A percentile compares a stretch with the other conserved stretches of the same genome.
phyloP scores from a whole-genome alignment of 2,888 invertebrate genomes.

The Toxonevra muliebris region DNA sequence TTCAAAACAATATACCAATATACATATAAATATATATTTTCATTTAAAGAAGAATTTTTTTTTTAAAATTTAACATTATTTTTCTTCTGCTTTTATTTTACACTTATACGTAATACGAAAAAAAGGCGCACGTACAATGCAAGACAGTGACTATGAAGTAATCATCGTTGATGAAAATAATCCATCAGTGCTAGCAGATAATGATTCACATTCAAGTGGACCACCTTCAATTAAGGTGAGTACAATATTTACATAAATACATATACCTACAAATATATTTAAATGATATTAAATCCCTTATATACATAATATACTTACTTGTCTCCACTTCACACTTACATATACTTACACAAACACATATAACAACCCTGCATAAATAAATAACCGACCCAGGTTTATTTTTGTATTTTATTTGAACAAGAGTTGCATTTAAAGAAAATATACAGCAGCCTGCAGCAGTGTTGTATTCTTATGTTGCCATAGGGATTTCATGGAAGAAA shows the following conservation, averaged over 20 bases:
- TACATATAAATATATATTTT: not conserved
- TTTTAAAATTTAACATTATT: not conserved
- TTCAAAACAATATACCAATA: not conserved
- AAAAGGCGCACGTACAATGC: conserved; percentile 66
- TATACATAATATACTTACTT: not conserved
- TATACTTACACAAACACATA: not conserved
- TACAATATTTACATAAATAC: conserved; percentile 11
- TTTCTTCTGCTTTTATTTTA: not conserved
- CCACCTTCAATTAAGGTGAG: conserved; percentile 86
- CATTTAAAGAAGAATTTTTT: not conserved
- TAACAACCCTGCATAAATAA: conserved; percentile 24
- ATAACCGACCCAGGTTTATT: not conserved
- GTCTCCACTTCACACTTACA: too few species aligned
- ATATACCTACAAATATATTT: not conserved
- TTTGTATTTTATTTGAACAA: too few species aligned
- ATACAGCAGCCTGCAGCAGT: too few species aligned
- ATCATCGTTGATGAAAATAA: conserved; percentile 91
- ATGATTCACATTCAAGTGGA: conserved; percentile 78
- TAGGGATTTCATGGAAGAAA: too few species aligned
- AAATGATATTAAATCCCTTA: not conserved
- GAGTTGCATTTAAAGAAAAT: too few species aligned
- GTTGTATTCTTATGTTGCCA: too few species aligned
- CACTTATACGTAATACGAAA: not conserved
- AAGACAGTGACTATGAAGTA: conserved; percentile 88
- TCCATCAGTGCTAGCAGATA: conserved; percentile 81